phyloP scores from a whole-genome alignment of 2,113 vertebrate species.

The Cariama cristata region DNA sequence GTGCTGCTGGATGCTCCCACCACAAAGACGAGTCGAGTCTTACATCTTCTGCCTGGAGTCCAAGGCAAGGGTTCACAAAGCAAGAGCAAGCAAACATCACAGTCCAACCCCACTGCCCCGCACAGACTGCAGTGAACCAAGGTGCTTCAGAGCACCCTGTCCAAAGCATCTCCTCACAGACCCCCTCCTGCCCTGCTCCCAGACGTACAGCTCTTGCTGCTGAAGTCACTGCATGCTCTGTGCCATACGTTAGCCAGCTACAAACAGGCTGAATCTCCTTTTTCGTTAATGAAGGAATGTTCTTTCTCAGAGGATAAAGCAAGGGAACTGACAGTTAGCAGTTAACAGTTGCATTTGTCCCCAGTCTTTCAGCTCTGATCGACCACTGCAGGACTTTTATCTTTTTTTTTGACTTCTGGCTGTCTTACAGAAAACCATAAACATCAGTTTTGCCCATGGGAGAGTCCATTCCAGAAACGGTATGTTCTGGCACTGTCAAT shows the following conservation, averaged over 20 bases:
- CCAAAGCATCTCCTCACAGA: background rate
- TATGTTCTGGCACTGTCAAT: background rate
- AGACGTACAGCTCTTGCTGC: background rate
- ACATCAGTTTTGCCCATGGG: background rate
- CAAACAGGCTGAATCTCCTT: background rate
- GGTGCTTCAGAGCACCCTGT: background rate
- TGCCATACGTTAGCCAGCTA: background rate
- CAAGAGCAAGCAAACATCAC: background rate
- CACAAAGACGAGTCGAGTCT: background rate
- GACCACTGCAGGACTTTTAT: background rate
- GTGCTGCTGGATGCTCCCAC: background rate
- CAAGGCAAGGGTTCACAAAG: background rate
- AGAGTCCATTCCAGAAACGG: background rate
- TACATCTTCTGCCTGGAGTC: background rate
- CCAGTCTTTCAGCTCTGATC: background rate
- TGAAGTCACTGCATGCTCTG: background rate
- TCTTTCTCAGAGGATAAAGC: background rate
- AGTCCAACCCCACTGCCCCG: background rate
- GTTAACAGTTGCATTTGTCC: background rate
- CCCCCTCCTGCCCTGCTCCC: background rate
- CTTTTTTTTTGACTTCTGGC: background rate
- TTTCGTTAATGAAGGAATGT: background rate
- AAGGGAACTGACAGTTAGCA: background rate
- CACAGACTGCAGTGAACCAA: background rate
- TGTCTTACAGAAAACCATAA: background rate